Percentiles rank a stretch among this genome's conserved stretches.
Conservation (phyloP, 2,888 invertebrate species). For the Cerastis rubricosa region DNA sequence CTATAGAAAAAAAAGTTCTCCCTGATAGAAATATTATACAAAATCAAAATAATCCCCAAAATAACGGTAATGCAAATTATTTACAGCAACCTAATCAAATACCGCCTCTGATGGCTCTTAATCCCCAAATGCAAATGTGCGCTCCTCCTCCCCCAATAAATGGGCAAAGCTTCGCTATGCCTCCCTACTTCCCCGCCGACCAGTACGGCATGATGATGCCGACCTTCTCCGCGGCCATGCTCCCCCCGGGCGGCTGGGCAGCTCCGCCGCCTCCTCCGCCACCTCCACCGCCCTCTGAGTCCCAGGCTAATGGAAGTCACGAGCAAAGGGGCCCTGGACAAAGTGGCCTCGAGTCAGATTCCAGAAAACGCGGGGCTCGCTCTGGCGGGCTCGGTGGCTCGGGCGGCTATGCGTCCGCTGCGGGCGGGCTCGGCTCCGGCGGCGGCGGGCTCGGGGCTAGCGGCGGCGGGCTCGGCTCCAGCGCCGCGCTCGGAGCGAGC, state of each 20-base stretch:
- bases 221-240: slow-evolving; percentile 71
- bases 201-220: slow-evolving; percentile 87
- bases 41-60: slow-evolving; percentile 65
- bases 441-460: slow-evolving; percentile 70
- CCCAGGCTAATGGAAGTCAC: slow-evolving; percentile 75
- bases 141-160: slow-evolving; percentile 83
- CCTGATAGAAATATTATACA: slow-evolving; percentile 55
- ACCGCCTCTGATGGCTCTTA: slow-evolving; percentile 85
- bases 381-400: slow-evolving; percentile 71
- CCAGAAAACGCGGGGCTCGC: slow-evolving; percentile 85
- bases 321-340: slow-evolving; percentile 83
- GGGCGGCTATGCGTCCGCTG: slow-evolving; percentile 69
- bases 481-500: slow-evolving; percentile 66
- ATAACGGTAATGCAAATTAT: slow-evolving; percentile 66
- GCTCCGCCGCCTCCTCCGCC: slow-evolving; percentile 84
- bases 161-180: slow-evolving; percentile 82
- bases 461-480: slow-evolving; percentile 70
- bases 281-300: slow-evolving; percentile 80
- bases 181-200: slow-evolving; percentile 84
- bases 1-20: slow-evolving; percentile 48
- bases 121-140: slow-evolving; percentile 86
- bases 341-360: slow-evolving; percentile 87
- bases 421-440: slow-evolving; percentile 75
- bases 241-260: slow-evolving; percentile 78
- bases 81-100: slow-evolving; percentile 76